Conservation (phyloP, 2,888 invertebrate genomes). For the Prosopocoilus inquinatus region DNA sequence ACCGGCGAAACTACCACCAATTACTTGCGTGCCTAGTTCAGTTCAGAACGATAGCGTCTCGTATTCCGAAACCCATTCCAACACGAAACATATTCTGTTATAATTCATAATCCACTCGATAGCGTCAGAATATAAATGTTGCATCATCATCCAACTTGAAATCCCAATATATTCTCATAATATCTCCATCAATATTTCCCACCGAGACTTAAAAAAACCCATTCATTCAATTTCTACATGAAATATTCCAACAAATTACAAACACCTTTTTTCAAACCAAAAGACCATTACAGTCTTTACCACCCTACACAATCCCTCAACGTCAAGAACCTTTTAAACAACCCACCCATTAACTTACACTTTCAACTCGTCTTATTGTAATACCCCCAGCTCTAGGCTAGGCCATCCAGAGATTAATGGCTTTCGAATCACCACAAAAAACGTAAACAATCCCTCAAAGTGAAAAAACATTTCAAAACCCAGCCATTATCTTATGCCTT, state of each 20-base stretch:
- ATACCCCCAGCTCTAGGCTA: neutral
- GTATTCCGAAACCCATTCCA: constrained; percentile 7
- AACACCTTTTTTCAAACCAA: no score
- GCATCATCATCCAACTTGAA: neutral
- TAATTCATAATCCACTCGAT: constrained; percentile 11
- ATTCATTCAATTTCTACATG: no score
- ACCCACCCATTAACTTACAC: neutral
- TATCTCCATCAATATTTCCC: no score
- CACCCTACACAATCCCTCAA: neutral
- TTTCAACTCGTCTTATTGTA: neutral
- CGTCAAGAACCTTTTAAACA: neutral
- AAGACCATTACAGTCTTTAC: no score
- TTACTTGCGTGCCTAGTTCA: constrained; percentile 30
- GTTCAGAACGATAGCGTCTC: constrained; percentile 5
- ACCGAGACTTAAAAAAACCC: no score
- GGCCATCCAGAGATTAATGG: no score
- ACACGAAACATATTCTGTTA: constrained; percentile 17
- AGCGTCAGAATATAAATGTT: neutral
- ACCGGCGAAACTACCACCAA: constrained; percentile 33
- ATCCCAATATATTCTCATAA: no score
- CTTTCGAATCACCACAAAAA: no score
- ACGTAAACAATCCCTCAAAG: no score
- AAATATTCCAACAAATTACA: no score
- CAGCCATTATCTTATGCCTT: no score
- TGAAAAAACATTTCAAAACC: no score